Evolutionary conservation across 1,140 invertebrate genomes (phyloP).

Genomic region (Laupala kohalensis): DNA sequence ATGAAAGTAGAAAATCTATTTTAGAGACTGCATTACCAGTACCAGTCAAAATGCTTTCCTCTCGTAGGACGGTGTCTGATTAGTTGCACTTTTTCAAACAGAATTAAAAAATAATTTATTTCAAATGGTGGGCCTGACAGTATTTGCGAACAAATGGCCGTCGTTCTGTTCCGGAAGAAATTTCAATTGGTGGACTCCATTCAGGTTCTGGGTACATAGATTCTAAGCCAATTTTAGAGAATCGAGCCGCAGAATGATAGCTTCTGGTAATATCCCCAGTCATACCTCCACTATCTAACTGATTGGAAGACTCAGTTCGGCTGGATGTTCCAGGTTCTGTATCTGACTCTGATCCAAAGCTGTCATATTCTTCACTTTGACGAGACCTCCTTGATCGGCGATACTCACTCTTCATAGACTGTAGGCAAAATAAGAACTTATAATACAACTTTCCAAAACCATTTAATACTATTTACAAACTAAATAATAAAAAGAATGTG

Average conservation of each 20-base stretch:
- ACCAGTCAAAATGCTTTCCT: not conserved
- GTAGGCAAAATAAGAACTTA: not conserved
- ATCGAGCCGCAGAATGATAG: not conserved
- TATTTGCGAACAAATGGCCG: conserved; percentile 1
- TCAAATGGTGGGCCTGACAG: conserved; percentile 9
- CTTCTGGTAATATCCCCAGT: not conserved
- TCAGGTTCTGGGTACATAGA: conserved; percentile 1
- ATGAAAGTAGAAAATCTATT: not conserved
- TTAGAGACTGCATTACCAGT: not conserved
- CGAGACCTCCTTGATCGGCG: conserved; percentile 8
- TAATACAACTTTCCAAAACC: too few species aligned
- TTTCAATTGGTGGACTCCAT: conserved; percentile 9
- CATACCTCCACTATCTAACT: conserved; percentile 18
- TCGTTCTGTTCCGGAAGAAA: not conserved
- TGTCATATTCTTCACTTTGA: conserved; percentile 16
- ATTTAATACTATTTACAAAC: too few species aligned
- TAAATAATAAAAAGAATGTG: too few species aligned
- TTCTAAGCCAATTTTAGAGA: not conserved
- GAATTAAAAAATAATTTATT: not conserved
- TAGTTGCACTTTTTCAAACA: too few species aligned
- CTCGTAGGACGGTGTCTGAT: not conserved
- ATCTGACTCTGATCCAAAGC: conserved; percentile 24
- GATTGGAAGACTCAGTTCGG: conserved; percentile 22
- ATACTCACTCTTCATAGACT: conserved; percentile 6
- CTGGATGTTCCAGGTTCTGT: conserved; percentile 21